A percentile compares a stretch with the other conserved stretches of the same genome.
Conservation (phyloP, 2,113 vertebrate species). For the Cariama cristata region DNA sequence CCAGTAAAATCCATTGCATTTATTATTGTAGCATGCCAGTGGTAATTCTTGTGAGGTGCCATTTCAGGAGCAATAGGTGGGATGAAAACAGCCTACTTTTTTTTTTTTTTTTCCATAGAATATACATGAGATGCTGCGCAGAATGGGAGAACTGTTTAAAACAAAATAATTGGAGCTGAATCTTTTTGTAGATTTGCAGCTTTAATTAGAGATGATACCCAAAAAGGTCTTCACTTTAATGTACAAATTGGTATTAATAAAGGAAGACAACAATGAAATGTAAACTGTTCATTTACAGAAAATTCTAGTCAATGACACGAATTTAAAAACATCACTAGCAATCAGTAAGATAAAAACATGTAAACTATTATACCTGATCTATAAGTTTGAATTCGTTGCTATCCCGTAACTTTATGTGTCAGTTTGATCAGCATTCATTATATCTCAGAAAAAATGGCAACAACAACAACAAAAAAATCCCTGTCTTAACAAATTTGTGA, state of each 20-base stretch:
- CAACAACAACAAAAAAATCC: background rate
- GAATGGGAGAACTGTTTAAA: background rate
- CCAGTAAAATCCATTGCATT: background rate
- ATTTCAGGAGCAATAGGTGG: background rate
- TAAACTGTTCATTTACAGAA: background rate
- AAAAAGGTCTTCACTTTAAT: background rate
- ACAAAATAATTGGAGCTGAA: background rate
- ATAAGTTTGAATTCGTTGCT: background rate
- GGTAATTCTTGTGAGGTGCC: background rate
- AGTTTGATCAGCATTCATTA: background rate
- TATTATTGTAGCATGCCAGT: background rate
- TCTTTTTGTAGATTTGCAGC: background rate
- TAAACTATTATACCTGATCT: background rate
- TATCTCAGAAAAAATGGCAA: background rate
- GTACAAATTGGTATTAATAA: background rate
- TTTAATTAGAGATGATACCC: background rate
- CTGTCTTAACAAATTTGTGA: background rate
- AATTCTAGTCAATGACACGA: background rate
- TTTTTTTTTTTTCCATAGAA: background rate
- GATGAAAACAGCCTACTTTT: background rate
- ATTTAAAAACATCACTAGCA: background rate
- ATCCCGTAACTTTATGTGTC: background rate
- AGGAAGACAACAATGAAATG: background rate
- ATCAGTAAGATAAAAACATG: background rate
- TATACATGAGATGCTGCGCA: background rate